phyloP scores from a whole-genome alignment of 2,888 invertebrate genomes.

The Pilophorus perplexus region DNA sequence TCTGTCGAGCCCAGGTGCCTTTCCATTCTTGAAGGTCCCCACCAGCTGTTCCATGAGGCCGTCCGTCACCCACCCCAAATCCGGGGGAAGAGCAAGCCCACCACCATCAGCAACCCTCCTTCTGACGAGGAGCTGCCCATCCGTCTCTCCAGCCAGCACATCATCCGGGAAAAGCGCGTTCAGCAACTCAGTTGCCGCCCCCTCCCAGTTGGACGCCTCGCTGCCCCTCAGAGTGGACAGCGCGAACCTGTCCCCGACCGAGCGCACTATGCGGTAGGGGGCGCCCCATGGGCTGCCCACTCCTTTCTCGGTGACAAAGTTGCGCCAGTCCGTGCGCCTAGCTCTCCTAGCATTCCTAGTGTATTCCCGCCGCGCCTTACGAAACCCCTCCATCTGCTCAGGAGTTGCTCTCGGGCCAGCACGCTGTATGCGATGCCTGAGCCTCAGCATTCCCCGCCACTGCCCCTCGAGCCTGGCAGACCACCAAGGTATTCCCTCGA shows the following conservation, averaged over 20 bases:
- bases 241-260: background rate
- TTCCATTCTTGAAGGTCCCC: background rate
- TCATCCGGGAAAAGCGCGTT: background rate
- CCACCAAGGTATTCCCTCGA: background rate
- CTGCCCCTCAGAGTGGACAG: background rate
- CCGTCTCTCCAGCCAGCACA: background rate
- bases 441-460: background rate
- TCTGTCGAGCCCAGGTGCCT: background rate
- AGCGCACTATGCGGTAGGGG: background rate
- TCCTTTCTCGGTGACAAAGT: background rate
- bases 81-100: too few relatives aligned
- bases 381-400: background rate
- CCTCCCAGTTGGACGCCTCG: background rate
- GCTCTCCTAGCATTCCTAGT: background rate
- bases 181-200: background rate
- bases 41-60: background rate
- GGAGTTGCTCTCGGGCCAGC: background rate
- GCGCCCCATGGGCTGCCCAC: background rate
- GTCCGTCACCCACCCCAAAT: background rate
- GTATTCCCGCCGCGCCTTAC: background rate
- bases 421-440: background rate
- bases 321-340: background rate
- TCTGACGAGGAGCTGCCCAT: background rate
- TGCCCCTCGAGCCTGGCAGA: background rate
- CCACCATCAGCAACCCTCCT: background rate